Conservation (phyloP, 2,888 invertebrate species). For the Clostera curtula region DNA sequence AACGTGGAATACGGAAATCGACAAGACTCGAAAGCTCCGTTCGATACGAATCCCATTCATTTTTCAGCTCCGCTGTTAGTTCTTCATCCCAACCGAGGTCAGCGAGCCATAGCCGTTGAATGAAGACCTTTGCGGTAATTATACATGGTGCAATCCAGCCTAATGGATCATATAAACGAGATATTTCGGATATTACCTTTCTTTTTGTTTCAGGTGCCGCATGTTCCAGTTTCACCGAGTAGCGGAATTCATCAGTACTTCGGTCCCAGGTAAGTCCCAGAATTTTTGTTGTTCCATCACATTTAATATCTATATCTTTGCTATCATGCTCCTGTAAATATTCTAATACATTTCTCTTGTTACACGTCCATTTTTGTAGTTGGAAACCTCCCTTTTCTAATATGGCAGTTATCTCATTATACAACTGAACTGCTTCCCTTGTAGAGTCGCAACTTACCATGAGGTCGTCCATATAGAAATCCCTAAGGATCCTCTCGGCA, state of each 20-base stretch:
- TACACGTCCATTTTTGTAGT: constrained; percentile 21
- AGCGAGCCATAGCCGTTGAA: constrained; percentile 7
- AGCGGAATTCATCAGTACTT: constrained; percentile 15
- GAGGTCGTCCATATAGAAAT: constrained; percentile 20
- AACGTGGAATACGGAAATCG: constrained; percentile 2
- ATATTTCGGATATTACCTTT: constrained; percentile 20
- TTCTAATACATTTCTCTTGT: constrained; percentile 4
- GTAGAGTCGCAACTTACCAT: constrained; percentile 12
- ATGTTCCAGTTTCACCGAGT: constrained; percentile 10
- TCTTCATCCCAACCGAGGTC: constrained; percentile 20
- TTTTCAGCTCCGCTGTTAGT: constrained; percentile 4
- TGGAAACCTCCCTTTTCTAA: constrained; percentile 25
- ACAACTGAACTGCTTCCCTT: constrained; percentile 10
- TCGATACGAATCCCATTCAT: constrained; percentile 17
- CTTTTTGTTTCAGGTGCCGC: constrained; percentile 19
- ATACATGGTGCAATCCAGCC: constrained; percentile 23
- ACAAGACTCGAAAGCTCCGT: constrained; percentile 1
- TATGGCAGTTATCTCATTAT: constrained; percentile 14
- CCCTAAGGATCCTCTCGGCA: constrained; percentile 6
- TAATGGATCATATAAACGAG: constrained; percentile 17
- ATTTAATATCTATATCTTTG: constrained; percentile 8
- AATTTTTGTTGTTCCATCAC: constrained; percentile 17
- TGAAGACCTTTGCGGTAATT: constrained; percentile 19
- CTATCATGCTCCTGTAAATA: constrained; percentile 1
- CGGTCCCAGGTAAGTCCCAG: constrained; percentile 25